Evolutionary conservation across 2,113 vertebrate genomes (phyloP), one percentile per base, ranked within the genome.

Genomic region (Turdus rufiventris): DNA sequence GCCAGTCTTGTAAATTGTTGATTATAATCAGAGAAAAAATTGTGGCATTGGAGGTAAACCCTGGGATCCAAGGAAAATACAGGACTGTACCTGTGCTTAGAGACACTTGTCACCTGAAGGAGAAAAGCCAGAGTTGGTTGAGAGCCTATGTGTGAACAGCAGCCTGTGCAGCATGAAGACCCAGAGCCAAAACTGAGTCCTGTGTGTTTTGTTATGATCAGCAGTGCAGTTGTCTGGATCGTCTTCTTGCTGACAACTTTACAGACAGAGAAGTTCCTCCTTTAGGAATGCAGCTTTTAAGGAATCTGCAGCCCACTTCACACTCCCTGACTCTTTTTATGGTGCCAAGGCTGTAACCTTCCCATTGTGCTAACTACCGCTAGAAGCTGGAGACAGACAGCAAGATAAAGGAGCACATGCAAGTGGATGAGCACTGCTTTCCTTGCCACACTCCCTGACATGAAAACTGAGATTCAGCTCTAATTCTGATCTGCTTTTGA

Each of bases 321-420:
- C 47, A 63, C 61, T 91, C 72, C 45, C 45, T 96, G 91, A 89
- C 73, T 73, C 53, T 94, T 95, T 92, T 81, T 84, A 84, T 3
- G 3, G 56, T 74, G 47, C 73, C 91, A 72, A 94, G 57, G 61
- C 65, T 94, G 18, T 80, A 92, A 89, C 65, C 61, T 89, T 95
- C 61, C 89, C 76, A 51, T 87, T 92, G 51, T 93, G 58, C 75
- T 78, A 75, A 91, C 70, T 48, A 56, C 61, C 7, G 2, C 9
- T 51, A 56, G 74, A 48, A 89, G 38, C 29, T 87, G 60, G 63
- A 81, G 51, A 87, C 60, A 76, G 43, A 34, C 17, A 48, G 28
- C n/a, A 51, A 51, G 43, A 80, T 48, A 70, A 65, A 43, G 23
- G 31, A 61, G 18, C 21, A 26, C 0, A 7, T 73, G 63, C 79